phyloP scores from a whole-genome alignment of 1,140 invertebrate species.

The Triops longicaudatus region DNA sequence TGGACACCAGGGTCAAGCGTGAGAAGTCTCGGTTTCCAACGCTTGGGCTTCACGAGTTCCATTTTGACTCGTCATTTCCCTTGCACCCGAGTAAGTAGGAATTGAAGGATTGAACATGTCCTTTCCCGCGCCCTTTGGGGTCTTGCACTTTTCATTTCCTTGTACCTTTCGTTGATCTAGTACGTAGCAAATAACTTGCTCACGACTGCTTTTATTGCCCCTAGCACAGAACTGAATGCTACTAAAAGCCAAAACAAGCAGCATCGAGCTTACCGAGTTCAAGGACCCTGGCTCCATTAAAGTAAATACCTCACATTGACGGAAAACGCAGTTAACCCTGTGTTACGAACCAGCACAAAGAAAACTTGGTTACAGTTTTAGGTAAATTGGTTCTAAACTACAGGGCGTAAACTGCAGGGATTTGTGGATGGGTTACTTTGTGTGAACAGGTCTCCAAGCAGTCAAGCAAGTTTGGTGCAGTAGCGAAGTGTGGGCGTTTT shows the following conservation, averaged over 20 bases:
- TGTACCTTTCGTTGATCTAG: neutral
- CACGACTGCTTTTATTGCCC: neutral
- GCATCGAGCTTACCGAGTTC: neutral
- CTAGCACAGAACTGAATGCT: neutral
- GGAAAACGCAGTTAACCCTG: neutral
- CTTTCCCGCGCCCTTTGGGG: neutral
- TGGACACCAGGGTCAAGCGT: neutral
- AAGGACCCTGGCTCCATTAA: neutral
- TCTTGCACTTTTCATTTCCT: neutral
- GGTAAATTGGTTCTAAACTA: no score
- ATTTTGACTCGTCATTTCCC: neutral
- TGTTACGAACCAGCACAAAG: neutral
- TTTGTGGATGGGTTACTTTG: neutral
- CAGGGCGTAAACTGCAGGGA: neutral
- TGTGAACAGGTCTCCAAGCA: neutral
- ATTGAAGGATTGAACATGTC: neutral
- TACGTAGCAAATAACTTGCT: neutral
- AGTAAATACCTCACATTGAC: neutral
- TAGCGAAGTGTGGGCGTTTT: neutral
- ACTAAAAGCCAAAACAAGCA: neutral
- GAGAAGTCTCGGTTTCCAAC: neutral
- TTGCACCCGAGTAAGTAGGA: neutral
- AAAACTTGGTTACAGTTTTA: neutral
- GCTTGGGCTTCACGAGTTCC: neutral
- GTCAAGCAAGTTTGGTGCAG: neutral